Evolutionary conservation across 2,888 invertebrate genomes (phyloP), one percentile per base, ranked within the genome.

Genomic region (Mesorhabditis belari): DNA sequence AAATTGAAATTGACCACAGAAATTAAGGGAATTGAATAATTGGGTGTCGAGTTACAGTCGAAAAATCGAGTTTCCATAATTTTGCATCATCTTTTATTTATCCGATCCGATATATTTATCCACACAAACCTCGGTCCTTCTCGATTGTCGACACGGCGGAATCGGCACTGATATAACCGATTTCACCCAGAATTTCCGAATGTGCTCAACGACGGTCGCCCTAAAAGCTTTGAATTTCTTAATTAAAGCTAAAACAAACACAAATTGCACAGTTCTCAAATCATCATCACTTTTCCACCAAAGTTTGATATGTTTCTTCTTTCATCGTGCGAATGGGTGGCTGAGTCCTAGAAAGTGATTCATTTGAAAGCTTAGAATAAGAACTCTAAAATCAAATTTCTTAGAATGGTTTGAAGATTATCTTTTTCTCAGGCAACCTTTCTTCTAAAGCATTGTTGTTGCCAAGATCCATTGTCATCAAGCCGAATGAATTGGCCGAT

Each of bases 221-320:
- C 77, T 77, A 65, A 44, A 75, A 66, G 17, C 26, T n/a, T n/a
- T n/a, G n/a, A n/a, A n/a, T n/a, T n/a, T n/a, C n/a, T n/a, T n/a
- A n/a, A n/a, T n/a, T n/a, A n/a, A n/a, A n/a, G n/a, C n/a, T n/a
- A n/a, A n/a, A n/a, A n/a, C n/a, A n/a, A n/a, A n/a, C 76, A 79
- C 77, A 62, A 79, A 79, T 61, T 79, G 79, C 4, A 79, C 75
- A 54, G 70, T 71, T 50, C 71, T 65, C 27, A 63, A 60, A 50
- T 77, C 77, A 25, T 76, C 76, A 55, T 79, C 77, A 25, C 71
- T 63, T 57, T 73, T 76, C 77, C 77, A 78, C 77, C 77, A 78
- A 67, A 78, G 64, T 53, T 66, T 69, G 56, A 80, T 74, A 29
- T 76, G 69, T 55, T 74, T 74, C 65, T 79, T 79, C 60, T 70